Base-by-base conservation (phyloP, 1,140 invertebrate genomes). In the Dufourea novaeangliae region DNA sequence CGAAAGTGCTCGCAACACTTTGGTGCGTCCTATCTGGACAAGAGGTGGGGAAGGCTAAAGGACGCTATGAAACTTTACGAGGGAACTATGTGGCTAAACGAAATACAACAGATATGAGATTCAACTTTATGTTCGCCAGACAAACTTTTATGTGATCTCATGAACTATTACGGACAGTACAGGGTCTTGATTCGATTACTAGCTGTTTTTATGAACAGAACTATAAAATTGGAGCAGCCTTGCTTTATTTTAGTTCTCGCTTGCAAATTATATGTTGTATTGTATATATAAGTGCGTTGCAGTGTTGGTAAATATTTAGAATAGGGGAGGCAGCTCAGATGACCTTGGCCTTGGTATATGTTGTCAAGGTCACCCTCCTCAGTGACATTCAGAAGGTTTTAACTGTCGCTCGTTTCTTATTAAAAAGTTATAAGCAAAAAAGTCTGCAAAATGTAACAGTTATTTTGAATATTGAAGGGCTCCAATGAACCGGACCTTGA, bases 1-100 rank as follows among this genome's bases (percentile, higher is more conserved):
- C 72, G 46, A 76, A 84, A 72, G 70, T 79, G 79, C 52, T 85
- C 75, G 70, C 71, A 68, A 85, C 83, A 82, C 79, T 85, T 85
- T 84, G 73, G 82, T 85, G 77, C 59, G 57, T 72, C 52, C 71
- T 61, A 22, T 52, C n/a, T 66, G 44, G 3, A 56, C 1, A 25
- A 63, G 41, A 63, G 34, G 27, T 14, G 57, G 61, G 25, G 14
- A 14, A 17, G 52, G 54, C n/a, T 32, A 44, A 77, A 80, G 57
- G 78, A 75, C 73, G 78, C 69, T 39, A 78, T 81, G 73, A 81
- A 85, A 84, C 74, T 85, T 85, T 78, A 85, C 61, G 82, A 84
- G 20, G 44, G 56, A 78, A 78, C 66, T 78, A 81, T 70, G 52
- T 32, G 56, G 50, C 77, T 80, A 82, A 81, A 85, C 83, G 79